A percentile compares a stretch with the other conserved stretches of the same genome.
These are phyloP conservation scores for Crenuchus spilurus DNA, from an alignment of 2,797 vertebrate species.

Conservation along the genomic window DNA sequence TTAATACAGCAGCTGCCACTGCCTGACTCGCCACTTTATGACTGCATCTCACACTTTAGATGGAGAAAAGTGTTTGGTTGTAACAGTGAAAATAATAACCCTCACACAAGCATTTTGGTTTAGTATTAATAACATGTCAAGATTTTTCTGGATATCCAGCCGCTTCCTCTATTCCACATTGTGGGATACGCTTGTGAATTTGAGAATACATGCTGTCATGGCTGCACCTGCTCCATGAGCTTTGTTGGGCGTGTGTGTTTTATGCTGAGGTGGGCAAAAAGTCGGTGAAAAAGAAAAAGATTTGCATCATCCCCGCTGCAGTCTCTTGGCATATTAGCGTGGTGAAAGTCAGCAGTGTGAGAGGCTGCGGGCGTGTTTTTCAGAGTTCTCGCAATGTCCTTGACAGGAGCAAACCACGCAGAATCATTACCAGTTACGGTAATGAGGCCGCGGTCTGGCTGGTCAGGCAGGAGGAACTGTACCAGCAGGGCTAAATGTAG, in stretches of 20 bases:
- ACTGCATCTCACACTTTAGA: not conserved
- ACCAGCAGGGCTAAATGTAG: not conserved
- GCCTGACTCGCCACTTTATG: too few species aligned
- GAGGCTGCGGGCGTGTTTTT: conserved; percentile 31
- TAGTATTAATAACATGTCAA: not conserved
- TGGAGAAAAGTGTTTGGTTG: not conserved
- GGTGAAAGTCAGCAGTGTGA: conserved; percentile 40
- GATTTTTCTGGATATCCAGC: not conserved
- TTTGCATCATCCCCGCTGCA: conserved; percentile 46
- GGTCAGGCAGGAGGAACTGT: not conserved
- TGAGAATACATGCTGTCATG: not conserved
- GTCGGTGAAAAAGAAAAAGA: conserved; percentile 20
- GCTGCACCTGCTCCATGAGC: conserved; percentile 27
- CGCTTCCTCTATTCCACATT: not conserved
- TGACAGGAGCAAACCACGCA: conserved; percentile 22
- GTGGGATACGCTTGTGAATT: not conserved
- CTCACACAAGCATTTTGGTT: not conserved
- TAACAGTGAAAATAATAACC: not conserved
- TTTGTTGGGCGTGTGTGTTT: conserved; percentile 4
- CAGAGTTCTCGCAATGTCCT: conserved; percentile 17
- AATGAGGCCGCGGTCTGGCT: conserved; percentile 1
- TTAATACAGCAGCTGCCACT: not conserved
- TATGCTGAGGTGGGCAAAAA: conserved; percentile 42
- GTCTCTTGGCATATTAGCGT: conserved; percentile 32
- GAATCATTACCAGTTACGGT: conserved; percentile 14